Evolutionary conservation across 2,888 invertebrate species (phyloP), one percentile per base, ranked within the genome.

Genomic region (Loripinus fragilis): DNA sequence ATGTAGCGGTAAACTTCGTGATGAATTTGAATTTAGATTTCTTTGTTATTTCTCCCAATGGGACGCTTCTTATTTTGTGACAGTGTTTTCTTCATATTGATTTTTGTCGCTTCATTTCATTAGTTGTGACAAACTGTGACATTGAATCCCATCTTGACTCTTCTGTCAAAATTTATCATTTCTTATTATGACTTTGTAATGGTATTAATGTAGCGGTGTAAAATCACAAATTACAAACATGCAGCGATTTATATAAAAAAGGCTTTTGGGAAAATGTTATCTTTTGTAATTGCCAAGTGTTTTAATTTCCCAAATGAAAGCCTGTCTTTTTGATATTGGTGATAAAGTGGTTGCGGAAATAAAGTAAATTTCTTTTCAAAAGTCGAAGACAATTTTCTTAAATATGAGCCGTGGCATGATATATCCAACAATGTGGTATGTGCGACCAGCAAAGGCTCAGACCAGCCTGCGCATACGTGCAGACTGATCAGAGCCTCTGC

Each of bases 41-140:
- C 38, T 38, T 38, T 38, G 38, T 38, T 38, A 38, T 38, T 45
- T 20, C 15, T 52, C n/a, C 52, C 52, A 23, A 23, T 23, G 52
- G 52, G 52, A 52, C 12, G n/a, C 65, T 65, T 65, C 64, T 33
- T 45, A 65, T 64, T 42, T 70, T 72, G 52, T 67, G 77, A 77
- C 73, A 69, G 42, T 68, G 69, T 77, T 73, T 77, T 77, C 73
- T 64, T 73, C 67, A 69, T 73, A 80, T 81, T 70, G 76, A 78
- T 78, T 76, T 64, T 70, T 48, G 60, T 69, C 77, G 74, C 77
- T 78, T 81, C 75, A 72, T 75, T 78, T 42, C 73, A 78, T 75
- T 77, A 30, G 66, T 30, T 75, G 80, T 78, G 83, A 80, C 83
- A 83, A 79, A 55, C 60, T 74, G 79, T 42, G 69, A 73, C 67